These are phyloP conservation scores for Cephus spinipes DNA, from an alignment of 2,888 invertebrate genomes.

Conservation along the genomic window DNA sequence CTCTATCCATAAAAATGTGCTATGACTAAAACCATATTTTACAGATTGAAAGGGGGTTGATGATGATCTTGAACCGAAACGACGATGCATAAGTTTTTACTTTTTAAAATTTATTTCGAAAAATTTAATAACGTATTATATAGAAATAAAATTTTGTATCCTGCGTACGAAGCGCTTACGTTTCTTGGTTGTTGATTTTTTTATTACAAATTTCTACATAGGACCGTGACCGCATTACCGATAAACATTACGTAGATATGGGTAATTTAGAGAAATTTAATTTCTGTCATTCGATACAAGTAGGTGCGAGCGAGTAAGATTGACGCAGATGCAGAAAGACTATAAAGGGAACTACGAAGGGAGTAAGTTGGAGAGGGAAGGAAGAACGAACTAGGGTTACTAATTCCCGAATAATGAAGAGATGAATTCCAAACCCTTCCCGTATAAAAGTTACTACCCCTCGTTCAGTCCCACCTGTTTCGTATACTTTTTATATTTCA, in stretches of 20 bases:
- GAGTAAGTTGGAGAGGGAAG: constrained; percentile 25
- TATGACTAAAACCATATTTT: background rate
- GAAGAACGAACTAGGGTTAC: constrained; percentile 60
- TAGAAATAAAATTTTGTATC: background rate
- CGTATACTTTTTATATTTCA: background rate
- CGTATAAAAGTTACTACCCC: constrained; percentile 13
- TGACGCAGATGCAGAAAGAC: background rate
- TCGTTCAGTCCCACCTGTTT: constrained; percentile 1
- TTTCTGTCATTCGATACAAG: background rate
- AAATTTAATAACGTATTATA: background rate
- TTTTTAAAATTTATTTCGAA: background rate
- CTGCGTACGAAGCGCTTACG: background rate
- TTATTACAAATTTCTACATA: background rate
- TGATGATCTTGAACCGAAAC: background rate
- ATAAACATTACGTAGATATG: background rate
- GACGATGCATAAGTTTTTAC: too few species aligned
- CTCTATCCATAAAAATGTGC: background rate
- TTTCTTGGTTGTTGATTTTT: background rate
- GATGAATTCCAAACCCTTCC: constrained; percentile 55
- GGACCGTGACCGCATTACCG: background rate
- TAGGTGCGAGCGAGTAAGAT: background rate
- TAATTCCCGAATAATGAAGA: constrained; percentile 65
- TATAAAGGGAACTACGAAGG: background rate
- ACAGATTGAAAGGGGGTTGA: background rate
- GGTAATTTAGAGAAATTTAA: background rate